phyloP scores from a whole-genome alignment of 2,113 vertebrate genomes.

The Indicator maculatus region DNA sequence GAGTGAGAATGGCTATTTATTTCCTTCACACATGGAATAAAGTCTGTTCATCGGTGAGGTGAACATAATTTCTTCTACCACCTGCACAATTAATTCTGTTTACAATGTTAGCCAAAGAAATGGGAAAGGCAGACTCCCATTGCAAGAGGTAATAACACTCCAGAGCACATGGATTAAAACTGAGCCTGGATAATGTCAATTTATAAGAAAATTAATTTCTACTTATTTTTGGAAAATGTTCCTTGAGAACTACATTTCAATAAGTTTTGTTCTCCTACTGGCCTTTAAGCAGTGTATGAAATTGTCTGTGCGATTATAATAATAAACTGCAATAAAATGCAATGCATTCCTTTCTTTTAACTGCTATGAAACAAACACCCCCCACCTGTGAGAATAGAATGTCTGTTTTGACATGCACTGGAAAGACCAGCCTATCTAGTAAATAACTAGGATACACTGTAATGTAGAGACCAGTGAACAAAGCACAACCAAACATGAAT shows the following conservation, averaged over 20 bases:
- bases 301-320: background rate
- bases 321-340: background rate
- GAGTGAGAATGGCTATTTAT: background rate
- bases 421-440: background rate
- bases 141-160: background rate
- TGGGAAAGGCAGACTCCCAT: background rate
- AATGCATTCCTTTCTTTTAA: background rate
- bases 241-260: background rate
- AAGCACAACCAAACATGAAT: background rate
- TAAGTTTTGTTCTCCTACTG: background rate
- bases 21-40: background rate
- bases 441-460: background rate
- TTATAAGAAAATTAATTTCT: constrained; percentile 12
- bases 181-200: background rate
- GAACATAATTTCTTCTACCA: background rate
- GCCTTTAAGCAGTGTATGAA: background rate
- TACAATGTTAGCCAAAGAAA: constrained; percentile 11
- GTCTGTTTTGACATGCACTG: background rate
- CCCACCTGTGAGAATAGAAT: background rate
- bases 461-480: background rate
- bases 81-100: constrained; percentile 20
- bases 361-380: background rate
- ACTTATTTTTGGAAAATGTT: background rate
- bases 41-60: background rate
- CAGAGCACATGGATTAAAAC: background rate